Evolutionary conservation across 2,113 vertebrate genomes (phyloP).

Genomic region (Lagopus leucura): DNA sequence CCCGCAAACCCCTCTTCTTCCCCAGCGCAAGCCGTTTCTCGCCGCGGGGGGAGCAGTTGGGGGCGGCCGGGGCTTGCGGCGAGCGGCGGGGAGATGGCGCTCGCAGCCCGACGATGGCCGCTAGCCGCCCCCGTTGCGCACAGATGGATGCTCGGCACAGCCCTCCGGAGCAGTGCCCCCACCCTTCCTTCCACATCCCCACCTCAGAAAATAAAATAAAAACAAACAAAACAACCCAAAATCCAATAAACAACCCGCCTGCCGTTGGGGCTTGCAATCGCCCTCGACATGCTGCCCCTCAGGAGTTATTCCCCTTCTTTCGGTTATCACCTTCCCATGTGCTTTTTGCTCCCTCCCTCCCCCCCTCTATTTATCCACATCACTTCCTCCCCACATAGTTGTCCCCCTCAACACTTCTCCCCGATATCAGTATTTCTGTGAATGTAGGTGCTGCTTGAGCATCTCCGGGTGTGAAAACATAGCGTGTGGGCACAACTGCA

Average conservation of each 20-base stretch:
- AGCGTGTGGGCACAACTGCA: background rate
- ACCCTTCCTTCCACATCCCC: no score
- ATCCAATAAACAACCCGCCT: no score
- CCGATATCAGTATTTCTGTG: rapidly evolving
- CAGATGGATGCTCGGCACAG: background rate
- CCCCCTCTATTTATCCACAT: rapidly evolving
- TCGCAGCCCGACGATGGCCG: slow-evolving; percentile 31
- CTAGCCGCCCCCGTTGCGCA: background rate
- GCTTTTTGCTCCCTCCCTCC: background rate
- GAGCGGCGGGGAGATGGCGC: slow-evolving; percentile 62
- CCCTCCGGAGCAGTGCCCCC: background rate
- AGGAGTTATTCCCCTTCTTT: background rate
- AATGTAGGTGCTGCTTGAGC: background rate
- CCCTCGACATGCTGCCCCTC: background rate
- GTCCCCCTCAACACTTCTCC: no score
- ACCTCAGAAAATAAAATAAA: rapidly evolving
- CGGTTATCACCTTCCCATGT: background rate
- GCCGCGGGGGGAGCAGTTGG: background rate
- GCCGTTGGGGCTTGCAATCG: background rate
- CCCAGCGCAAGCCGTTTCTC: rapidly evolving
- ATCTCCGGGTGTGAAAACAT: rapidly evolving
- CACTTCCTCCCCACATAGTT: background rate
- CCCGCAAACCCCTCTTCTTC: background rate
- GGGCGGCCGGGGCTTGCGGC: background rate
- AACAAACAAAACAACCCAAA: background rate